Evolutionary conservation across 2,888 invertebrate species (phyloP), one percentile per base, ranked within the genome.

Genomic region (Scaptomyza parva): DNA sequence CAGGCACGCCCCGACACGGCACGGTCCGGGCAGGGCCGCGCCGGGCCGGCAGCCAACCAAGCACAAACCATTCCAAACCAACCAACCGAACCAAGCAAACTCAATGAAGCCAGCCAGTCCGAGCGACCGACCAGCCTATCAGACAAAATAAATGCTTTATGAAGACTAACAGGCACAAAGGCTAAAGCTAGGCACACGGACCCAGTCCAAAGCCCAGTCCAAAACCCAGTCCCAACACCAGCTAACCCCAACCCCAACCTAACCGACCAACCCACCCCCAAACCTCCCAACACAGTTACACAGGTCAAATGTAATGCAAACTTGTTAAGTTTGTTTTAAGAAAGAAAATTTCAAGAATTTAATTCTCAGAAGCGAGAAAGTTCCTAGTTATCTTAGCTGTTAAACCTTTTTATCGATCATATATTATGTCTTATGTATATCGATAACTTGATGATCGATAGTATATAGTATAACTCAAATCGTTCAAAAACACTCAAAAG

Each of bases 1-100:
- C 88, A 72, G 86, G 86, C 84, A 89, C 89, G 77, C 87, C 79
- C 83, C 50, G 86, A 67, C 66, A 81, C 80, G 70, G 76, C 65
- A 70, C 54, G 69, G 75, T n/a, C n/a, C n/a, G n/a, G n/a, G n/a
- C n/a, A n/a, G n/a, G n/a, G n/a, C n/a, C n/a, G n/a, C n/a, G n/a
- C n/a, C n/a, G n/a, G n/a, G n/a, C n/a, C n/a, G 14, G 50, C 65
- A 65, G 63, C 66, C 65, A 64, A 37, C 64, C 68, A 68, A 44
- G 69, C 57, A 67, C n/a, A n/a, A n/a, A n/a, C n/a, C n/a, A n/a
- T n/a, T n/a, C n/a, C n/a, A n/a, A n/a, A n/a, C 66, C 65, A 64
- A 37, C 64, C 68, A 68, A 44, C 67, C 57, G 65, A 41, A 35
- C 35, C 35, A 35, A 50, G 57, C 63, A 55, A 61, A 28, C 61